These are phyloP conservation scores for Trachymyrmex cornetzi DNA, from an alignment of 1,140 invertebrate genomes.

Conservation along the genomic window DNA sequence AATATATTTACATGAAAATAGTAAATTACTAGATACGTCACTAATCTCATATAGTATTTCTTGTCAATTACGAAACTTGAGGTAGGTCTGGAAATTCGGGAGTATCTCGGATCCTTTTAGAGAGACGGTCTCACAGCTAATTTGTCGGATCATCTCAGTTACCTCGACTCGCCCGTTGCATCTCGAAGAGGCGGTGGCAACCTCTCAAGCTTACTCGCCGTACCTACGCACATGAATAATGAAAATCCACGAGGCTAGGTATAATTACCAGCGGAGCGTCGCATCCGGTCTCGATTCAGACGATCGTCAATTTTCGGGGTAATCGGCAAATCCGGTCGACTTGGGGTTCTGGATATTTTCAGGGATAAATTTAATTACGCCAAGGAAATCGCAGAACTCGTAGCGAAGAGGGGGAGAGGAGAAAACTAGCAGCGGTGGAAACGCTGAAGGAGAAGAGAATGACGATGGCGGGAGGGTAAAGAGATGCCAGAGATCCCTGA, in stretches of 20 bases:
- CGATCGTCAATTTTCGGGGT: constrained; percentile 74
- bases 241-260: constrained; percentile 77
- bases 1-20: not conserved
- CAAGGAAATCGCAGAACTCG: constrained; percentile 12
- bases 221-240: constrained; percentile 75
- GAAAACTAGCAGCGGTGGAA: not conserved
- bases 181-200: constrained; percentile 61
- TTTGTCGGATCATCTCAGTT: constrained; percentile 67
- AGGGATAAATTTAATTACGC: constrained; percentile 59
- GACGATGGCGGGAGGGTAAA: constrained; percentile 32
- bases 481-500: constrained; percentile 61
- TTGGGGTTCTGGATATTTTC: constrained; percentile 66
- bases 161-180: constrained; percentile 13
- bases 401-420: not conserved
- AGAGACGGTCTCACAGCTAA: constrained; percentile 61
- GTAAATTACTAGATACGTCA: constrained; percentile 5
- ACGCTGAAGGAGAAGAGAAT: constrained; percentile 25
- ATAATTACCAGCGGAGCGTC: constrained; percentile 79
- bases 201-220: constrained; percentile 54
- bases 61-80: constrained; percentile 42
- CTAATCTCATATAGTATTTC: not conserved
- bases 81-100: constrained; percentile 51
- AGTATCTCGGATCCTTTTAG: not conserved
- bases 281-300: constrained; percentile 77
- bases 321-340: constrained; percentile 56